Evolutionary conservation across 2,113 vertebrate genomes (phyloP).

Genomic region (Cavia aperea): DNA sequence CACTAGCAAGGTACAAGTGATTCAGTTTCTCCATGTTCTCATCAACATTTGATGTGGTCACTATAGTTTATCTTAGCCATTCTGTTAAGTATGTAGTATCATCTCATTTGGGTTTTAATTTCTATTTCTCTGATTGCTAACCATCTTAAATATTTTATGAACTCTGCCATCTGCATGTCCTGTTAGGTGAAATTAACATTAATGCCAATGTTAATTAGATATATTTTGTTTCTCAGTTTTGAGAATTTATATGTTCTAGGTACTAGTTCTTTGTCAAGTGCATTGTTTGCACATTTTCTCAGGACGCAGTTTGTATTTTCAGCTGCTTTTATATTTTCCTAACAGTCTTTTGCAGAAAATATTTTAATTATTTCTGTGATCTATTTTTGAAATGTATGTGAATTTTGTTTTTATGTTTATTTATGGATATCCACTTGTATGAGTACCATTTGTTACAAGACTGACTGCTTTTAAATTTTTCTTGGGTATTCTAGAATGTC

Average conservation of each 20-base stretch:
- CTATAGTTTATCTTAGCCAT: neutral
- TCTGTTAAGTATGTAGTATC: neutral
- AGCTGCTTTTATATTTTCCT: neutral
- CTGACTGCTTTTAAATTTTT: constrained; percentile 5
- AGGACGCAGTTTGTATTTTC: neutral
- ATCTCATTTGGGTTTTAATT: neutral
- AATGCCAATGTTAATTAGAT: neutral
- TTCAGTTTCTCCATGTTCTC: neutral
- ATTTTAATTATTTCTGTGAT: neutral
- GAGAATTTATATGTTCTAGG: neutral
- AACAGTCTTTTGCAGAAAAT: neutral
- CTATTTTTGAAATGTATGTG: neutral
- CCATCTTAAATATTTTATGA: neutral
- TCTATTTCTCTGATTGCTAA: neutral
- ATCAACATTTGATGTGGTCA: neutral
- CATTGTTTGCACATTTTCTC: neutral
- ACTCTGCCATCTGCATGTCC: neutral
- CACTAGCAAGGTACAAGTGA: neutral
- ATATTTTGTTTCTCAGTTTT: neutral
- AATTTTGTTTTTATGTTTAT: neutral
- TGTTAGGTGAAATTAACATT: neutral
- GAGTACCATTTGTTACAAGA: neutral
- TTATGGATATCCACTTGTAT: neutral
- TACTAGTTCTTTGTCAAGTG: neutral
- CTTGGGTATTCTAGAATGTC: neutral